phyloP scores from a whole-genome alignment of 2,888 invertebrate species.

The Operophtera brumata region DNA sequence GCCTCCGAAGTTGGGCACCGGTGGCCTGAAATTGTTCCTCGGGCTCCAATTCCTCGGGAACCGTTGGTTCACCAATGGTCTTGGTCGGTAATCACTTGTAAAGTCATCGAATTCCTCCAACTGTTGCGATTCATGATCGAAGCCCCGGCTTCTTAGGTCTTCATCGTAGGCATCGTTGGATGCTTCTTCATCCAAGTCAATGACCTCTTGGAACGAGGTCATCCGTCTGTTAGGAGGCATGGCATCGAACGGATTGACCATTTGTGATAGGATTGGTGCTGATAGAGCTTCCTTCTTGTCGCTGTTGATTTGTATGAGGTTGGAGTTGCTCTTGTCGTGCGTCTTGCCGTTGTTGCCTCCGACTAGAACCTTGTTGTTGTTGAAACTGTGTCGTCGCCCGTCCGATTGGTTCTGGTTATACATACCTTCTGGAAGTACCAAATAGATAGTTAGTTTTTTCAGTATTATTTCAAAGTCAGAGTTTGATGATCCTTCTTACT shows the following conservation, averaged over 20 bases:
- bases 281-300: conserved; percentile 45
- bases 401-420: conserved; percentile 72
- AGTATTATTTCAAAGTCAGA: no score
- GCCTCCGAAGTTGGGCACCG: background rate
- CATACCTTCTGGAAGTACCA: conserved; percentile 54
- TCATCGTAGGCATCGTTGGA: conserved; percentile 56
- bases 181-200: conserved; percentile 35
- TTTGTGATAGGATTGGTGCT: conserved; percentile 50
- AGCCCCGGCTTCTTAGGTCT: conserved; percentile 46
- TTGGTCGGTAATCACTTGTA: conserved; percentile 29
- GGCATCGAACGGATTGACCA: conserved; percentile 64
- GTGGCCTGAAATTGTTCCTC: conserved; percentile 52
- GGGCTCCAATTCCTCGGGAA: conserved; percentile 72
- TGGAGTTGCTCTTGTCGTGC: conserved; percentile 45
- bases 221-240: conserved; percentile 55
- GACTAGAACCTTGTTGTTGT: conserved; percentile 73
- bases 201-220: conserved; percentile 25
- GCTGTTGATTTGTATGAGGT: conserved; percentile 54
- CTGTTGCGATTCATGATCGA: conserved; percentile 34
- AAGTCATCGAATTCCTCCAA: conserved; percentile 33
- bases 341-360: conserved; percentile 63
- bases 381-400: conserved; percentile 70
- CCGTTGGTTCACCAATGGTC: conserved; percentile 52
- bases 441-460: background rate
- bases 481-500: no score